Evolutionary conservation across 2,113 vertebrate species (phyloP), one percentile per base, ranked within the genome.

Genomic region (Synodontis membranacea): DNA sequence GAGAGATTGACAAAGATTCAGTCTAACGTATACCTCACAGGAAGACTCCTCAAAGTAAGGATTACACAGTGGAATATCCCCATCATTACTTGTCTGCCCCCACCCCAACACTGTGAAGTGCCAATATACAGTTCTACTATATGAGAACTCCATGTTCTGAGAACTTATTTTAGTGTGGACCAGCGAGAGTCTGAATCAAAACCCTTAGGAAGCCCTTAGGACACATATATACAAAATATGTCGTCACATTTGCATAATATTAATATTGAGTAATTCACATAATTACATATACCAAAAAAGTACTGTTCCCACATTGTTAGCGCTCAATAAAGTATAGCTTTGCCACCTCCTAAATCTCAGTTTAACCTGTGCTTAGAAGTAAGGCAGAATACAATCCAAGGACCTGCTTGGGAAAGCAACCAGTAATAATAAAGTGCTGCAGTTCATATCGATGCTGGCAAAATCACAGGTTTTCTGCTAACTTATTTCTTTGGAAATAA

Each of bases 1-100:
- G 76, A 76, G 37, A 75, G 78, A 66, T 83, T 83, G 56, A 87
- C 68, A 87, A 54, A 83, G 80, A 74, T 72, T 39, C 52, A 70
- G 79, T 74, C 85, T 83, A 75, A 87, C 70, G 75, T 74, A 64
- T 87, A 87, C 86, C 86, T 87, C 86, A 87, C 86, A 87, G 86
- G 86, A 87, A 87, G 86, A 87, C 70, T 78, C 46, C 86, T 87
- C 81, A 87, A 87, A 87, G 86, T 83, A 83, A 83, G 86, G 86
- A 87, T 87, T 87, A 87, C 86, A 78, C 72, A 87, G 68, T 87
- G 80, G 86, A 87, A 87, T 87, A 87, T 87, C 86, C 86, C 86
- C 86, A 87, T 87, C 86, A 87, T 87, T 87, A 87, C 70, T 83
- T 52, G 86, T 87, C 86, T 87, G 86, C 80, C 80, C 86, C 86